A percentile compares a stretch with the other conserved stretches of the same genome.
phyloP scores from a whole-genome alignment of 1,140 invertebrate species.

The Euborellia annulipes region DNA sequence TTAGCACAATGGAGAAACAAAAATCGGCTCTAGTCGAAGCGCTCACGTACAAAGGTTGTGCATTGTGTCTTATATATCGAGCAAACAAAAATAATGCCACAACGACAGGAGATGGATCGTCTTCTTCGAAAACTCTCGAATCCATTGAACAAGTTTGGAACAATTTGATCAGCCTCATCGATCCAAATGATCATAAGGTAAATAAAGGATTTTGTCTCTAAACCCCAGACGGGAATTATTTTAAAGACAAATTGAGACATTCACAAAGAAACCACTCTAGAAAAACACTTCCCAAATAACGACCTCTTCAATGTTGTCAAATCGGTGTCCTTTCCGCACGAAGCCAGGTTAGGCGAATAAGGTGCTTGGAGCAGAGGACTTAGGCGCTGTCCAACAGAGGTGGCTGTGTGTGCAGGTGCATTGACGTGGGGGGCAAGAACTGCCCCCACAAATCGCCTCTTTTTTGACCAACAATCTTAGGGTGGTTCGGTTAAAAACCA shows the following conservation, averaged over 20 bases:
- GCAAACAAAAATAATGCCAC: constrained; percentile 21
- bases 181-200: constrained; percentile 63
- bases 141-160: constrained; percentile 45
- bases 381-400: constrained; percentile 2
- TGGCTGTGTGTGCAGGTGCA: too few relatives aligned
- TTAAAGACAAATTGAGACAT: too few relatives aligned
- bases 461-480: too few relatives aligned
- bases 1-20: constrained; percentile 66
- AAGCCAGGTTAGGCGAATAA: constrained; percentile 8
- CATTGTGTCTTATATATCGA: constrained; percentile 45
- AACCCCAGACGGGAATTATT: constrained; percentile 8
- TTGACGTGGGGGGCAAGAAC: too few relatives aligned
- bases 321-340: background rate
- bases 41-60: constrained; percentile 55
- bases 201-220: constrained; percentile 10
- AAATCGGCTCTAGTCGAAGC: constrained; percentile 61
- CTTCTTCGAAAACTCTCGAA: constrained; percentile 23
- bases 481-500: too few relatives aligned
- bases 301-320: background rate
- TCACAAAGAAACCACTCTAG: too few relatives aligned
- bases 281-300: background rate
- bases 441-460: too few relatives aligned
- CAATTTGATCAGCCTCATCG: constrained; percentile 61
- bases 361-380: constrained; percentile 7
- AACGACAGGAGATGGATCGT: constrained; percentile 4